Base-by-base conservation (phyloP, 2,888 invertebrate genomes). In the Caenorhabditis panamensis region DNA sequence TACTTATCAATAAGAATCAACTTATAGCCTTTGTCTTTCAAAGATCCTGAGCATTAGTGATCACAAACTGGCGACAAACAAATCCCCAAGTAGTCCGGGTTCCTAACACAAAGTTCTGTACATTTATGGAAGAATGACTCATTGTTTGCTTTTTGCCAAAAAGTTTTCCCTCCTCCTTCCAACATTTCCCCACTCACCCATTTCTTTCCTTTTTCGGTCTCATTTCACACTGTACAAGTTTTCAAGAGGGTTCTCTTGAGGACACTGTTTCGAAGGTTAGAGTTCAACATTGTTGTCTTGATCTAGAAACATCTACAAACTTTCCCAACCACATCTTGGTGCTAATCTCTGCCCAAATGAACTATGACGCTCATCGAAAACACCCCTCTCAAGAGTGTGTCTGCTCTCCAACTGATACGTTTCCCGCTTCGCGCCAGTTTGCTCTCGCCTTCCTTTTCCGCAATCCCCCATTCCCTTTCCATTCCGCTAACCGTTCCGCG, bases 401-500 rank as follows among this genome's bases (percentile, higher is more conserved):
- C 9, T 16, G 5, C 26, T 54, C 54, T 28, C n/a, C 28, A 26
- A 26, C 54, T 54, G 24, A 53, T 26, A 53, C 24, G 24, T 26
- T 53, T 53, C 24, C 22, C 22, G 1, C 16, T 37, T 54, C 56
- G 22, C 44, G n/a, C 41, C 36, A 31, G 26, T 41, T 47, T 51
- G 56, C 44, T 56, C 58, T 11, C 16, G 5, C 41, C 41, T 11
- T 11, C 11, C 36, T 41, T 28, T 54, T 54, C 54, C 54, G 54
- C 54, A 26, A 26, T 26, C 28, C n/a, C n/a, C n/a, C n/a, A n/a
- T n/a, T n/a, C n/a, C n/a, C n/a, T n/a, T n/a, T n/a, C n/a, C n/a
- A n/a, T 51, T 18, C 49, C 49, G 49, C 49, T 20, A 6, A 16
- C 44, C 49, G 54, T 54, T 54, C 54, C 54, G 54, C 54, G 54